Evolutionary conservation across 2,113 vertebrate species (phyloP), one percentile per base, ranked within the genome.

Genomic region (Oxygymnocypris stewartii): DNA sequence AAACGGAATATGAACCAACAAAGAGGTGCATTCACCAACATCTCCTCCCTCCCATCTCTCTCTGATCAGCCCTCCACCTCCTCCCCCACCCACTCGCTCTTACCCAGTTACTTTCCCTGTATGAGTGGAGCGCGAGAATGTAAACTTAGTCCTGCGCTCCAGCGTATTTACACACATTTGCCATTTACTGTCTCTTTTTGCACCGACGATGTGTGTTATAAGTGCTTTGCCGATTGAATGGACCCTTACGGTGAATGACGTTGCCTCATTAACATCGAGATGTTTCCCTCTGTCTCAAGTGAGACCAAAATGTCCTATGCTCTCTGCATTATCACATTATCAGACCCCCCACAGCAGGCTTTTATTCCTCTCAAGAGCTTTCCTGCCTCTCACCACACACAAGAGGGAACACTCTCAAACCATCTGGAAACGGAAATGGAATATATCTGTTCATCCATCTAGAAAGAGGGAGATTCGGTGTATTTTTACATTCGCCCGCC

Each of bases 1-100:
- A 93, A 95, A 94, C 94, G 94, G 94, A 94, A 95, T 94, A 94
- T 94, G 91, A 94, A 91, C 90, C 90, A 93, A 95, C 95, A 95
- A 95, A 94, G 92, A 88, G 88, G 86, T 85, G 89, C 93, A 93
- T 95, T 93, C 93, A 94, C 87, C 86, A 90, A 91, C 87, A 82
- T 76, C 75, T 85, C 65, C 82, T 49, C 89, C 77, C 44, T 69
- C 76, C 51, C 25, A 80, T 75, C 74, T 75, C 47, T 75, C 61
- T 83, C 25, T 83, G 81, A 87, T 77, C 61, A 86, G 61, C 8
- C 31, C n/a, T 44, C 67, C 42, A 25, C 37, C 51, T 47, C 88
- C 57, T 59, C 44, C 54, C 78, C 42, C 63, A 63, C 23, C 28
- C 77, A 57, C 54, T 54, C 81, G 49, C 69, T 49, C 25, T 78